Evolutionary conservation across 2,113 vertebrate genomes (phyloP).

Genomic region (Chitala chitala): DNA sequence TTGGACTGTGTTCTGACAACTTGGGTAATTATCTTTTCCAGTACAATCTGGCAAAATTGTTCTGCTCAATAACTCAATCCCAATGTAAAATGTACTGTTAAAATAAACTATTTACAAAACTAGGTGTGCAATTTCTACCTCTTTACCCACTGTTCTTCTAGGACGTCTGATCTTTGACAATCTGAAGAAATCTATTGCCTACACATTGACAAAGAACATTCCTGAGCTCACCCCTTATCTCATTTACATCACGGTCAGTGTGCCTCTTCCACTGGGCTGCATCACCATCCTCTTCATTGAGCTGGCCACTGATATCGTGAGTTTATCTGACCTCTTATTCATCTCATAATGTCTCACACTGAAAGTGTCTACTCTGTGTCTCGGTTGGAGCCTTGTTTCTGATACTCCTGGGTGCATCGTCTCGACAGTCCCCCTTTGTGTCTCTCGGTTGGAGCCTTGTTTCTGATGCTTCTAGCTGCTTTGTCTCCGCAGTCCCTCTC

Average conservation of each 20-base stretch:
- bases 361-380: too few relatives aligned
- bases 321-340: conserved; percentile 25
- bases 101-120: not conserved
- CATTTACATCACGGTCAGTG: conserved; percentile 78
- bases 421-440: conserved; percentile 72
- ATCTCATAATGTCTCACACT: not conserved
- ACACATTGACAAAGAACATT: conserved; percentile 80
- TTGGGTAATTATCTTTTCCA: too few relatives aligned
- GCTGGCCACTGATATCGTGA: conserved; percentile 79
- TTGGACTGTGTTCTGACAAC: too few relatives aligned
- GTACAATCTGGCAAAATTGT: too few relatives aligned
- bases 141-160: conserved; percentile 28
- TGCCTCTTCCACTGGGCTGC: conserved; percentile 76
- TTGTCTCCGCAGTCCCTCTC: conserved; percentile 67
- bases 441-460: conserved; percentile 56
- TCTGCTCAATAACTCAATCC: too few relatives aligned
- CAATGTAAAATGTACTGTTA: not conserved
- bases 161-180: conserved; percentile 82
- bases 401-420: too few relatives aligned
- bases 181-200: conserved; percentile 81
- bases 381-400: not conserved
- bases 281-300: conserved; percentile 87
- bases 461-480: not conserved
- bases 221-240: conserved; percentile 77
- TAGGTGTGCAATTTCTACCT: not conserved